These are phyloP conservation scores for Fragum sueziense DNA, from an alignment of 2,888 invertebrate genomes.

Conservation along the genomic window DNA sequence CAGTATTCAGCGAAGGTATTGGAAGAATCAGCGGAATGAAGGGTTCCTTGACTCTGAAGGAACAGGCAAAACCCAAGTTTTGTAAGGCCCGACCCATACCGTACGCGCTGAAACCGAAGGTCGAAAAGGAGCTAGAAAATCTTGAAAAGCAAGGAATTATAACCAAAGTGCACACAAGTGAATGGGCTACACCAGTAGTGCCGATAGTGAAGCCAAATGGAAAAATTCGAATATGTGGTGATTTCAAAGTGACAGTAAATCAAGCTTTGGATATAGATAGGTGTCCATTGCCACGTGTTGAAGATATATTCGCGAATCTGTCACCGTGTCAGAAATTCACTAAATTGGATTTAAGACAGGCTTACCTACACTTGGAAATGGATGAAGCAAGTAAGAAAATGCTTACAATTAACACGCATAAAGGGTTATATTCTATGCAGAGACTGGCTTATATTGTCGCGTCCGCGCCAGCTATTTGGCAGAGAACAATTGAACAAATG, in stretches of 20 bases:
- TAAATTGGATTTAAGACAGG: constrained; percentile 54
- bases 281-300: constrained; percentile 55
- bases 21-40: neutral
- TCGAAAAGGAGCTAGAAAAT: constrained; percentile 38
- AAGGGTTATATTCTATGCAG: constrained; percentile 46
- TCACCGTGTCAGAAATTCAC: constrained; percentile 54
- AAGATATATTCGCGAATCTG: constrained; percentile 54
- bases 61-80: constrained; percentile 36
- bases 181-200: constrained; percentile 62
- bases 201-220: constrained; percentile 53
- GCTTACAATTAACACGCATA: constrained; percentile 55
- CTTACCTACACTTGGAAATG: constrained; percentile 52
- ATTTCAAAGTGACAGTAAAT: constrained; percentile 66
- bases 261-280: constrained; percentile 67
- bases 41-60: neutral
- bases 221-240: constrained; percentile 53
- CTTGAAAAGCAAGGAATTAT: constrained; percentile 33
- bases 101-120: constrained; percentile 35
- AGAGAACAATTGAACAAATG: constrained; percentile 51
- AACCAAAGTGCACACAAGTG: constrained; percentile 32
- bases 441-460: constrained; percentile 50
- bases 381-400: constrained; percentile 44
- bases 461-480: constrained; percentile 52
- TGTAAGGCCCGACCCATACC: constrained; percentile 45
- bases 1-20: neutral